Percentiles rank a stretch among this genome's conserved stretches.
phyloP scores from a whole-genome alignment of 1,140 invertebrate genomes.

The Periplaneta americana region DNA sequence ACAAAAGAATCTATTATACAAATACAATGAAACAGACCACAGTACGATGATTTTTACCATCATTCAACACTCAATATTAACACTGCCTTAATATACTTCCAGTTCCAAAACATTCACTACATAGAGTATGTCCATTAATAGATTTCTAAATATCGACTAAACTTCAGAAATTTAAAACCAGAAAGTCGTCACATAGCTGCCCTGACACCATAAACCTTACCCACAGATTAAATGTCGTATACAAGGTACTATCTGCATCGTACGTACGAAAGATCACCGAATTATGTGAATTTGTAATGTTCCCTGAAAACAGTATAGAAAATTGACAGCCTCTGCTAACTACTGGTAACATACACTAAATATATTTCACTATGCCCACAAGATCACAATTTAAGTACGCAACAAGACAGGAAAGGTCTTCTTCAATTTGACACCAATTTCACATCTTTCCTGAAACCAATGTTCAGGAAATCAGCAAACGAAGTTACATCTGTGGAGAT shows the following conservation, averaged over 20 bases:
- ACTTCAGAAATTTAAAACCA: no score
- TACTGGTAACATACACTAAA: no score
- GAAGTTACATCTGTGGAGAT: constrained; percentile 20
- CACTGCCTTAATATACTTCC: no score
- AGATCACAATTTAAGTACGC: neutral
- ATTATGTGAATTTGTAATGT: neutral
- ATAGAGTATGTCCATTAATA: no score
- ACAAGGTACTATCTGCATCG: neutral
- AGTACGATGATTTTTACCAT: no score
- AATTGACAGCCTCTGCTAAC: neutral
- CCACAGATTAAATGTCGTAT: neutral
- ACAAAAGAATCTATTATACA: no score
- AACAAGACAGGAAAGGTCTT: neutral
- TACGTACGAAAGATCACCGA: neutral
- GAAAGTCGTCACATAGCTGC: no score
- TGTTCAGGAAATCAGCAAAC: constrained; percentile 25
- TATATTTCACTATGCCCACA: neutral
- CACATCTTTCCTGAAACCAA: constrained; percentile 20
- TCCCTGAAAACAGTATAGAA: neutral
- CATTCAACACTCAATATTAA: no score
- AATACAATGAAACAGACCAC: no score
- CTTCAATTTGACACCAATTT: neutral
- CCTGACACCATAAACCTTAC: neutral
- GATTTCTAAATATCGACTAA: no score
- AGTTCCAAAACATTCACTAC: no score